Base-by-base conservation (phyloP, 2,113 vertebrate species). In the Perognathus longimembris region DNA sequence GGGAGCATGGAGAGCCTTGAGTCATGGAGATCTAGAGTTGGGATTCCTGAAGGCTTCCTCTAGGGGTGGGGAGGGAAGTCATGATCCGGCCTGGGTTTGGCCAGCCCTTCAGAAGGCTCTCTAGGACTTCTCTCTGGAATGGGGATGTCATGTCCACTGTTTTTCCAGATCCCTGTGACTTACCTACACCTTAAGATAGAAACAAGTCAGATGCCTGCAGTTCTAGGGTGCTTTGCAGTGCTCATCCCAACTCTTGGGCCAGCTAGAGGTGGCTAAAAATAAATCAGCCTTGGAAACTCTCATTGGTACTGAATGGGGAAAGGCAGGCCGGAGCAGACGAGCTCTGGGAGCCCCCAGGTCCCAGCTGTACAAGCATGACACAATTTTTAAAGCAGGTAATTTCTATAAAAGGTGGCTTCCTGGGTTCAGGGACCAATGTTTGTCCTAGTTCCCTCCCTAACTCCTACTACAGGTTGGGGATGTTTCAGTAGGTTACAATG, bases 351-450 rank as follows among this genome's bases (percentile, higher is more conserved):
- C 5, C 67, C 78, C 30, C 22, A 54, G 67, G 45, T 63, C 85
- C 88, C 92, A 82, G 59, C 71, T 77, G 45, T 77, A 40, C 81
- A 83, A 80, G 80, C 63, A 20, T 89, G 85, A 95, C 95, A 92
- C 73, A 93, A 34, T 91, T 95, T 94, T 78, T n/a, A 91, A 92
- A 57, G 81, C 90, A 96, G 77, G 95, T 95, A 80, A 93, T 96
- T 95, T 92, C 66, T 67, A 83, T 18, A 30, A 89, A 91, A 96
- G 85, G 90, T 95, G 76, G 54, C 85, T 92, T 92, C 85, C 76
- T 91, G 71, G 71, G 1, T 91, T 82, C 21, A 15, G 94, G 81
- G 71, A 94, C 92, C n/a, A 20, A 5, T 0, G 1, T 10, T 71
- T 93, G 90, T 94, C 92, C 95, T 85, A 93, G 36, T 92, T 95